Evolutionary conservation across 2,797 vertebrate genomes (phyloP), one percentile per base, ranked within the genome.

Genomic region (Margarornis squamiger): DNA sequence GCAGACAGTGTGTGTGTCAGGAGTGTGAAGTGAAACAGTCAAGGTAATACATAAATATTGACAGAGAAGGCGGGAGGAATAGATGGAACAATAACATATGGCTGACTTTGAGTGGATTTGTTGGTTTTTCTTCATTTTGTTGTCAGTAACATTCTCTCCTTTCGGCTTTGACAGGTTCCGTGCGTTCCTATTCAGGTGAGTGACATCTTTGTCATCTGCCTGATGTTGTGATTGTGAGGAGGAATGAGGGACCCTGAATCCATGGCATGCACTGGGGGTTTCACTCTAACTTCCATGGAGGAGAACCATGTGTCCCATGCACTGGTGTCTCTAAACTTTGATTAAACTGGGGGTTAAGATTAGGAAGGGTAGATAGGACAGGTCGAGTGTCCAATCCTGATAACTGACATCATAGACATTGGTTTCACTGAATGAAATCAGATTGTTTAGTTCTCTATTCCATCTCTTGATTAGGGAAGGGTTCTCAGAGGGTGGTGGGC

Each of bases 111-210:
- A 9, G 16, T 7, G 9, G 5, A 0, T 59, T n/a, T 87, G 45
- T 29, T 6, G 22, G 6, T 38, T 21, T 26, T 51, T 29, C 9
- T 54, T 41, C 51, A 30, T 52, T 85, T 32, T 41, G 4, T 17
- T 81, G 38, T 61, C 77, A 75, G 29, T 97, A 85, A 97, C 62
- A 1, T 27, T 74, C 26, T 68, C 58, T 49, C 11, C 79, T 54
- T 86, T 90, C 80, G 76, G 49, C 63, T 92, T 93, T 92, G 93
- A 17, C 96, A 98, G 98, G 97, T 91, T 96, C 94, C n/a, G 85
- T 97, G 54, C 73, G 95, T 72, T 95, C 94, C 9, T 98, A 97
- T 58, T 96, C 98, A 97, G 98, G 98, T 98, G 66, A 98, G 97
- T 97, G 89, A 65, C 17, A 21, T 14, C 57, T 78, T 22, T 74